These are phyloP conservation scores for Masticophis lateralis DNA, from an alignment of 2,797 vertebrate genomes.

Conservation along the genomic window DNA sequence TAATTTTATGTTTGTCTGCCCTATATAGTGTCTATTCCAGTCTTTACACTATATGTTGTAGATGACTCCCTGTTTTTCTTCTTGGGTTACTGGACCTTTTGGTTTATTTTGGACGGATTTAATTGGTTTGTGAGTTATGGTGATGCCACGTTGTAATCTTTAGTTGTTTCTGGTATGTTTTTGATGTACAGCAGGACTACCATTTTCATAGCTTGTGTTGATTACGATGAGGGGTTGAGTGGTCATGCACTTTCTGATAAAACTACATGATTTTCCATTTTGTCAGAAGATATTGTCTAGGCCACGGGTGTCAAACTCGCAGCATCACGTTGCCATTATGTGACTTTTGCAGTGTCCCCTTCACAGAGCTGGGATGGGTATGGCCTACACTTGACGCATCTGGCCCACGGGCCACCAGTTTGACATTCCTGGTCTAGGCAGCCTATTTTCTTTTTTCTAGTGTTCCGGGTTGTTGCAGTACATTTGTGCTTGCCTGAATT, in stretches of 20 bases:
- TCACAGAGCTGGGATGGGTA: no score
- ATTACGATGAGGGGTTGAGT: neutral
- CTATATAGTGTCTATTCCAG: neutral
- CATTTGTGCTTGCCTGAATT: neutral
- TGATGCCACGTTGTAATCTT: neutral
- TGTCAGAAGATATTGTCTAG: neutral
- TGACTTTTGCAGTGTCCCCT: no score
- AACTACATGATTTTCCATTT: neutral
- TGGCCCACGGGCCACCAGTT: no score
- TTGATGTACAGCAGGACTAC: neutral
- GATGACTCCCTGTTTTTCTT: neutral
- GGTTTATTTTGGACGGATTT: neutral
- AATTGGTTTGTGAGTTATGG: neutral
- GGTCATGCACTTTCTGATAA: neutral
- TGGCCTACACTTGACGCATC: no score
- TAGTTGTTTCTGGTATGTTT: neutral
- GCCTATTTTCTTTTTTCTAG: neutral
- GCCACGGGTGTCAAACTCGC: fast-evolving
- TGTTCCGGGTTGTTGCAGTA: neutral
- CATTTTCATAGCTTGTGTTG: neutral
- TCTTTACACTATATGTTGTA: no score
- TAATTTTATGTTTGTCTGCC: neutral
- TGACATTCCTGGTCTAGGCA: neutral
- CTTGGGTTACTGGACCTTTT: neutral
- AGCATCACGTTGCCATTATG: no score